These are phyloP conservation scores for Spilosoma lubricipeda DNA, from an alignment of 2,888 invertebrate genomes.

Conservation along the genomic window DNA sequence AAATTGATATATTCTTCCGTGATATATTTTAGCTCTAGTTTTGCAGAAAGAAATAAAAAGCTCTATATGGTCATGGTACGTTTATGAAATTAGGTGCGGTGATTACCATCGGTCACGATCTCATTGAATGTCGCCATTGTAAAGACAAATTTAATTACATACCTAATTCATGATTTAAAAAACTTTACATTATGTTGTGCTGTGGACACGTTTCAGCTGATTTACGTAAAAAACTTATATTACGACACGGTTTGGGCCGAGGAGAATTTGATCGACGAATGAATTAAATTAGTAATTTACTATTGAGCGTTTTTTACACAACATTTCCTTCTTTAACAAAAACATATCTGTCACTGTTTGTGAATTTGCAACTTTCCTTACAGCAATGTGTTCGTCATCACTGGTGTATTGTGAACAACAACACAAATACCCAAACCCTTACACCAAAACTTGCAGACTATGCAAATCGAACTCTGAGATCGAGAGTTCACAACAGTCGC, in stretches of 20 bases:
- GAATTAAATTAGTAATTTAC: not conserved
- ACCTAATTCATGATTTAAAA: slow-evolving; percentile 14
- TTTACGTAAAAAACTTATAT: not conserved
- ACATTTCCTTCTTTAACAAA: not conserved
- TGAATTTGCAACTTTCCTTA: not conserved
- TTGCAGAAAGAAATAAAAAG: slow-evolving; percentile 11
- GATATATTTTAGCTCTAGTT: not conserved
- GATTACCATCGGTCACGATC: slow-evolving; percentile 70
- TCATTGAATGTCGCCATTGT: slow-evolving; percentile 61
- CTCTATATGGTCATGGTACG: slow-evolving; percentile 55
- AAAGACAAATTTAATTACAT: slow-evolving; percentile 57
- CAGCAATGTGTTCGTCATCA: not conserved
- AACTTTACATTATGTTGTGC: not conserved
- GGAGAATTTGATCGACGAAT: not conserved
- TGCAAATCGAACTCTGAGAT: too few relatives aligned
- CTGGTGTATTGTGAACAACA: not conserved
- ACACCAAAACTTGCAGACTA: too few relatives aligned
- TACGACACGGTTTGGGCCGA: not conserved
- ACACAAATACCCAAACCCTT: not conserved
- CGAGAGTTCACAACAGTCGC: too few relatives aligned
- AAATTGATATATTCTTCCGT: not conserved
- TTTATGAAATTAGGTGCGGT: slow-evolving; percentile 66
- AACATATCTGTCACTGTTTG: not conserved
- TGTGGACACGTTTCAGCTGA: not conserved
- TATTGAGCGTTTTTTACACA: not conserved